Percentiles rank a stretch among this genome's conserved stretches.
Evolutionary conservation across 2,888 invertebrate species (phyloP).

Genomic region (Patella ulyssiponensis): DNA sequence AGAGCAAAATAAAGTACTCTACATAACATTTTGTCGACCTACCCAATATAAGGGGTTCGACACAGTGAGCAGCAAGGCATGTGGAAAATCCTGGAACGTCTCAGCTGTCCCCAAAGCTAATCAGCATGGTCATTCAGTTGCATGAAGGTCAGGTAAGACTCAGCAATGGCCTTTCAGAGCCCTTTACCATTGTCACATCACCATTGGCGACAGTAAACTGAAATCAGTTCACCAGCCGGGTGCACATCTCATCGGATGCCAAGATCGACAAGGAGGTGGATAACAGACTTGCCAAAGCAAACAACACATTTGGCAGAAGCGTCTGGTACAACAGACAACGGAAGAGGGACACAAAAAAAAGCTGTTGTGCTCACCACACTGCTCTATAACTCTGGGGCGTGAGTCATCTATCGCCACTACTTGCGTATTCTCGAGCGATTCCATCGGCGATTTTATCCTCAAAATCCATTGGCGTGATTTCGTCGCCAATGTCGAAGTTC

Average conservation of each 20-base stretch:
- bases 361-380: background rate
- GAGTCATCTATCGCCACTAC: background rate
- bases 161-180: background rate
- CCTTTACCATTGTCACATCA: background rate
- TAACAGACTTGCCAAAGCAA: background rate
- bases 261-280: background rate
- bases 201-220: too few species aligned
- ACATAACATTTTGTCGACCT: too few species aligned
- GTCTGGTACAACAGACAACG: background rate
- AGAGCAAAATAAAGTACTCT: too few species aligned
- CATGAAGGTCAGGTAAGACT: background rate
- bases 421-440: too few species aligned
- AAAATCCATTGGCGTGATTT: too few species aligned
- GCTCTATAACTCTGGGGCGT: background rate
- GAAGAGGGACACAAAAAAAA: background rate
- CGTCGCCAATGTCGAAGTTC: too few species aligned
- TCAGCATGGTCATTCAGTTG: background rate
- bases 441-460: too few species aligned
- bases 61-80: too few species aligned
- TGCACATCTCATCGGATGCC: background rate
- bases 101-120: background rate
- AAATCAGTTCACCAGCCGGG: background rate
- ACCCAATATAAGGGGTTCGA: too few species aligned
- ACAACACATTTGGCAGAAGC: background rate
- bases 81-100: too few species aligned